These are phyloP conservation scores for Indicator maculatus DNA, from an alignment of 2,113 vertebrate species.

Conservation along the genomic window DNA sequence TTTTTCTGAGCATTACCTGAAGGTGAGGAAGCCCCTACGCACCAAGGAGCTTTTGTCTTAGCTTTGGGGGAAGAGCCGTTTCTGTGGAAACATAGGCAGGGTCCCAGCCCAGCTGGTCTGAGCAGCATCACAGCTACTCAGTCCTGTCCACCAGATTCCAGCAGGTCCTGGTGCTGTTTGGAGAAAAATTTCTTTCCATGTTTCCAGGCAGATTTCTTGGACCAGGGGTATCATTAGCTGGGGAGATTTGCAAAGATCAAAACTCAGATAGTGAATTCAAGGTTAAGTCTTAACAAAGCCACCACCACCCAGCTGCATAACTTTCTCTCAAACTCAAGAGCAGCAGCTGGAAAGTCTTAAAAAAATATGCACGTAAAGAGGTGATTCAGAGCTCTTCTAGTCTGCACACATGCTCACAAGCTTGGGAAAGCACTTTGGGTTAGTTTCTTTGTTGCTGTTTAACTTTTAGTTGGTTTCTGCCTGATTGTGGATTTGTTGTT, in stretches of 20 bases:
- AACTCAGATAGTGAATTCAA: not conserved
- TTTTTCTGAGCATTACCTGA: not conserved
- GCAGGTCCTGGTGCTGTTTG: not conserved
- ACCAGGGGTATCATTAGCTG: not conserved
- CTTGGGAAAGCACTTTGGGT: not conserved
- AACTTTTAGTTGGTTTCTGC: not conserved
- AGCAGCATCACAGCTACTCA: not conserved
- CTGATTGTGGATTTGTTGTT: not conserved
- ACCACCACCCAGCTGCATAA: not conserved
- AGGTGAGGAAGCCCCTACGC: rapidly evolving
- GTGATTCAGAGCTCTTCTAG: not conserved
- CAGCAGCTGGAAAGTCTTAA: not conserved
- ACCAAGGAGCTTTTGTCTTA: not conserved
- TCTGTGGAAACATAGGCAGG: not conserved
- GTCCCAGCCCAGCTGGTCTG: not conserved
- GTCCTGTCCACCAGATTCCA: not conserved
- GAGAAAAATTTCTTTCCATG: rapidly evolving
- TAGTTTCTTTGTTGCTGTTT: not conserved
- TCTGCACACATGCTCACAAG: not conserved
- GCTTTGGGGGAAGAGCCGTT: not conserved
- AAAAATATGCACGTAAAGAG: not conserved
- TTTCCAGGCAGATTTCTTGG: not conserved
- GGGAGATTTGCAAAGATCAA: not conserved
- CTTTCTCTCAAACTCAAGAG: not conserved
- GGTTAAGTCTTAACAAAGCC: not conserved